Base-by-base conservation (phyloP, 2,113 vertebrate species). In the Nestor notabilis region DNA sequence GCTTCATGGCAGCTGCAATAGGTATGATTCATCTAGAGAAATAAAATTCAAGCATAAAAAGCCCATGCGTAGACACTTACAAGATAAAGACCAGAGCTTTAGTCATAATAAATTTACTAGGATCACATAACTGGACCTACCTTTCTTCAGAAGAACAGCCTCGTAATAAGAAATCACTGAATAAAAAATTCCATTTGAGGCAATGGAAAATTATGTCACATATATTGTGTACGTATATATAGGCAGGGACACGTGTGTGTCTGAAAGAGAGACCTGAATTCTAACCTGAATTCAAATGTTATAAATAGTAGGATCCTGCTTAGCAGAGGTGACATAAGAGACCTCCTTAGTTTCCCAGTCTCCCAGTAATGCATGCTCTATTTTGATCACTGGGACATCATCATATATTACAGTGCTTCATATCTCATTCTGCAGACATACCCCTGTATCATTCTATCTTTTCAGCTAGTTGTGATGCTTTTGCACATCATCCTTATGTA, bases 281-380 rank as follows among this genome's bases (percentile, higher is more conserved):
- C 78, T 86, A 96, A 93, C 91, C 90, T 85, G 90, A 94, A 95
- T 90, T 93, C 87, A 93, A 72, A 94, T 27, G 71, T 27, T 95
- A 95, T 91, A 94, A 91, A 91, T 90, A 95, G 84, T 41, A 83
- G 46, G 53, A 76, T 55, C 37, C 78, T 90, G 84, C 83, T 96
- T 74, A 77, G 63, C 66, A 93, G 63, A 91, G 66, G 66, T 85
- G 88, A 85, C 70, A 70, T 53, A 35, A 76, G 81, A 94, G 78
- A 39, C 19, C 84, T 94, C 70, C 74, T 61, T 53, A 65, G 23
- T 24, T 28, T 87, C 37, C 25, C 43, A 41, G 27, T 53, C 35
- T 86, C 33, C 61, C 47, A 61, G 76, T 43, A 90, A 60, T 7
- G 50, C 61, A 31, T 66, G 72, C 71, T 93, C 83, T 89, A 3